phyloP scores from a whole-genome alignment of 2,888 invertebrate genomes.

The Tetanocera ferruginea region DNA sequence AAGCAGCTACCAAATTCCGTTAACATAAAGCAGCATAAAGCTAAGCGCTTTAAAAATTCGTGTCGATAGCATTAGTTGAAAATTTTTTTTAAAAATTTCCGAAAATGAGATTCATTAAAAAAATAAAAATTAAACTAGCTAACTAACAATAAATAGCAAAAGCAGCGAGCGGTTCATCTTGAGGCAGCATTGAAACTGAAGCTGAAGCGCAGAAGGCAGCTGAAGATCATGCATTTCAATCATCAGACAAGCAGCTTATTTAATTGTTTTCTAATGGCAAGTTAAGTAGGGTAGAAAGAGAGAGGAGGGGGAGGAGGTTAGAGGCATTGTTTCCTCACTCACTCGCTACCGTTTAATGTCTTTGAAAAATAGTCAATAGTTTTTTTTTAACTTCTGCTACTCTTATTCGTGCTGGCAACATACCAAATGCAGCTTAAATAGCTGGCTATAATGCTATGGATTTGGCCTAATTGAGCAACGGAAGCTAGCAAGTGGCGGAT shows the following conservation, averaged over 20 bases:
- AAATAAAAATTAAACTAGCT: neutral
- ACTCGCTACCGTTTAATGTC: slow-evolving; percentile 8
- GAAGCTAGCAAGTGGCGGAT: neutral
- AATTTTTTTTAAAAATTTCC: neutral
- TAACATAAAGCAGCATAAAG: neutral
- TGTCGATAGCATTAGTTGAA: slow-evolving; percentile 11
- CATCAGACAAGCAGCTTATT: slow-evolving; percentile 10
- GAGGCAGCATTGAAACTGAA: too few relatives aligned
- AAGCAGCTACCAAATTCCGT: neutral
- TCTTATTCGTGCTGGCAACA: neutral
- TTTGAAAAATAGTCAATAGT: neutral
- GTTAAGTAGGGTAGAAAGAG: neutral
- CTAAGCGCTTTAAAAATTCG: neutral
- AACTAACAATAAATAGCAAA: too few relatives aligned
- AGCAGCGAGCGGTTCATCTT: too few relatives aligned
- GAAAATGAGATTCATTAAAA: neutral
- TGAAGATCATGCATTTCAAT: slow-evolving; percentile 22
- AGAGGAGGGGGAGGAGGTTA: neutral
- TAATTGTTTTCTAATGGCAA: slow-evolving; percentile 27
- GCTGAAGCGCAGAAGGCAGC: neutral
- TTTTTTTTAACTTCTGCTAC: too few relatives aligned
- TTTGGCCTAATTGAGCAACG: slow-evolving; percentile 16
- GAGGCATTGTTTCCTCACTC: neutral
- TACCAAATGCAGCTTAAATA: neutral
- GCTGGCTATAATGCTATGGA: neutral